Conservation (phyloP, 2,888 invertebrate species). For the Calliopum simillimum region DNA sequence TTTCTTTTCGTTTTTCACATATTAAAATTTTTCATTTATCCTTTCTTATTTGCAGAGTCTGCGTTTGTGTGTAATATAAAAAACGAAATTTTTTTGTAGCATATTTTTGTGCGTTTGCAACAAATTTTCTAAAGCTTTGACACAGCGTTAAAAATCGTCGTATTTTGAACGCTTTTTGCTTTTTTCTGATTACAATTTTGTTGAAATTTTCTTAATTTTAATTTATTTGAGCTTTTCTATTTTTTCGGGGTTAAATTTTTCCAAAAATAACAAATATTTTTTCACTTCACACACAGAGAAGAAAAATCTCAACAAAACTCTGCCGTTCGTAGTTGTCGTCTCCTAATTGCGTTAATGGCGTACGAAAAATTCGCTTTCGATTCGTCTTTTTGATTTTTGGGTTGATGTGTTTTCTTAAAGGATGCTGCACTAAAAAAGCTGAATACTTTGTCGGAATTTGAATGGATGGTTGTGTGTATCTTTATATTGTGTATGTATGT, state of each 20-base stretch:
- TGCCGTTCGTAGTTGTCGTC: not conserved
- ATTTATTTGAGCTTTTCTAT: not conserved
- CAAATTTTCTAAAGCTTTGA: no score
- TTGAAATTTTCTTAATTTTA: not conserved
- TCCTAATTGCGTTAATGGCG: constrained; percentile 17
- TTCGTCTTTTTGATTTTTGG: constrained; percentile 8
- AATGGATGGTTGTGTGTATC: constrained; percentile 3
- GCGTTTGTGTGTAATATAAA: no score
- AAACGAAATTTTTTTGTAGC: no score
- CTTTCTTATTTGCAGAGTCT: no score
- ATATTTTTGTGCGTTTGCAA: no score
- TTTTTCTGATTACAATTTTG: not conserved
- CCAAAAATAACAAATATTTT: no score
- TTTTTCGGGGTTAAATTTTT: not conserved
- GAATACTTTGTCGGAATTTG: constrained; percentile 18
- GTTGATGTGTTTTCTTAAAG: constrained; percentile 1
- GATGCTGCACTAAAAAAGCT: constrained; percentile 13
- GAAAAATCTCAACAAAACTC: not conserved
- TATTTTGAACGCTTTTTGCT: constrained; percentile 1
- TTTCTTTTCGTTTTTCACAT: no score
- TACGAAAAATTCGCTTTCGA: not conserved
- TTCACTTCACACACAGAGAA: not conserved
- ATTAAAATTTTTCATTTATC: no score
- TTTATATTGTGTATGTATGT: constrained; percentile 28
- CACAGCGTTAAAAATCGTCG: not conserved